Percentiles rank a stretch among this genome's conserved stretches.
phyloP scores from a whole-genome alignment of 2,888 invertebrate species.

The Leucophenga maculata region DNA sequence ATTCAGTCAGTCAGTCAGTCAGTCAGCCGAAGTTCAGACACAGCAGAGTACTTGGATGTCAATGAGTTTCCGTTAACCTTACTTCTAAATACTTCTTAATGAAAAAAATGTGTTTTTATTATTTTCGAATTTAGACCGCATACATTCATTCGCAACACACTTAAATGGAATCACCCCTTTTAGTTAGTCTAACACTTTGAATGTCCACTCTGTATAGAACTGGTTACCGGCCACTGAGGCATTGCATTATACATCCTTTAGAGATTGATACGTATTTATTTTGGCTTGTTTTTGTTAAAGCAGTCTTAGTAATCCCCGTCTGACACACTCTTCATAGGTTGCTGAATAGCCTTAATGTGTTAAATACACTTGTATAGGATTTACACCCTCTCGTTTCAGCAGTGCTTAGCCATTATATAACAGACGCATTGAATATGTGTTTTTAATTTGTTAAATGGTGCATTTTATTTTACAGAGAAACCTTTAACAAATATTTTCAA shows the following conservation, averaged over 20 bases:
- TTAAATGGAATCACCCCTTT: not conserved
- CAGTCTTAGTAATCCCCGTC: conserved; percentile 1
- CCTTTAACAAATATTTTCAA: no score
- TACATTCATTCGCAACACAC: not conserved
- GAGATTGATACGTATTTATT: conserved; percentile 1
- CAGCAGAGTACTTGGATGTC: no score
- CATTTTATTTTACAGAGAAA: conserved; percentile 19
- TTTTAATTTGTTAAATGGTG: conserved; percentile 63
- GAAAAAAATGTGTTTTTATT: not conserved
- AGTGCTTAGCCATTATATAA: no score
- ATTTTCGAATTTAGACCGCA: not conserved
- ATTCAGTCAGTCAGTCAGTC: no score
- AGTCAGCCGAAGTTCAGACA: no score
- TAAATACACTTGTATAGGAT: conserved; percentile 44
- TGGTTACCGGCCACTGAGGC: no score
- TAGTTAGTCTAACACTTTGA: not conserved
- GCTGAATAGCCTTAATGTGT: conserved; percentile 50
- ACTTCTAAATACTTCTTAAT: no score
- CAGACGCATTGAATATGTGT: not conserved
- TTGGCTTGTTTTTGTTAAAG: conserved; percentile 6
- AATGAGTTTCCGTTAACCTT: no score
- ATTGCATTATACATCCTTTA: no score
- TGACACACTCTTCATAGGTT: conserved; percentile 11
- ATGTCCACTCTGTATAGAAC: no score
- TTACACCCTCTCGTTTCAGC: no score